Conservation (phyloP, 2,888 invertebrate species). For the Patella caerulea region DNA sequence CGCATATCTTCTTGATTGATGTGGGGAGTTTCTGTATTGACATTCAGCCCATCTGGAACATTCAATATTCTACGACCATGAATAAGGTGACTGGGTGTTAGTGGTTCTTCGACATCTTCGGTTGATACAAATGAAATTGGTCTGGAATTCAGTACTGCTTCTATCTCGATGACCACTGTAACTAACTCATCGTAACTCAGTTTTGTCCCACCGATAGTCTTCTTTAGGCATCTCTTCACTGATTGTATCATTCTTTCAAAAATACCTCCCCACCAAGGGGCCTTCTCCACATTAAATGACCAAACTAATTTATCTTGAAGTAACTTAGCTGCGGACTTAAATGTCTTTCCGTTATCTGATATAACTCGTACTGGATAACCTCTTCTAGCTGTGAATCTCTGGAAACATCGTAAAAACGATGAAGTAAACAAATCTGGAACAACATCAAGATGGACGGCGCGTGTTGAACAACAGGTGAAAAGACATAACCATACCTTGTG, state of each 20-base stretch:
- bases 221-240: background rate
- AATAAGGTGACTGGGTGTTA: background rate
- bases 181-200: background rate
- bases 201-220: background rate
- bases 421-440: background rate
- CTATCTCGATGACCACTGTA: background rate
- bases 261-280: background rate
- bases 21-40: background rate
- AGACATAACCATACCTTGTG: background rate
- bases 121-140: background rate
- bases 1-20: no score
- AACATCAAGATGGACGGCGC: background rate
- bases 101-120: background rate
- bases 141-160: slow-evolving; percentile 2
- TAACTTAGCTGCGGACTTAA: background rate
- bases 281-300: background rate
- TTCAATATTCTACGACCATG: background rate
- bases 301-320: background rate
- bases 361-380: background rate
- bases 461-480: background rate
- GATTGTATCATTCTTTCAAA: background rate
- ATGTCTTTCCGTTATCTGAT: background rate
- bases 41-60: background rate
- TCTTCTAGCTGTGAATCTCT: background rate
- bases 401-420: background rate